These are phyloP conservation scores for Emys orbicularis DNA, from an alignment of 2,797 vertebrate genomes.

Conservation along the genomic window DNA sequence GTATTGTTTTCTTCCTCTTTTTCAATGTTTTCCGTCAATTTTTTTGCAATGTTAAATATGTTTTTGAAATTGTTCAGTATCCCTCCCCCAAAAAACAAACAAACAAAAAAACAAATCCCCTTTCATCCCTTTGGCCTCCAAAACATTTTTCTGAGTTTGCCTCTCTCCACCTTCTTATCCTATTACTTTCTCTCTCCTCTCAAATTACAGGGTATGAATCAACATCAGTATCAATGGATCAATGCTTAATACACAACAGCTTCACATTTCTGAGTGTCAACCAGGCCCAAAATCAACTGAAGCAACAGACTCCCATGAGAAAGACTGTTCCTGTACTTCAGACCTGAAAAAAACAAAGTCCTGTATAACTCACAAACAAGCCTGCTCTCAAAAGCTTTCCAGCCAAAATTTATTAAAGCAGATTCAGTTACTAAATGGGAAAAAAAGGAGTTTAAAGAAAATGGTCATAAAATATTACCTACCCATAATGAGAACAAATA, in stretches of 20 bases:
- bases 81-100: too few relatives aligned
- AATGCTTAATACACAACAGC: neutral
- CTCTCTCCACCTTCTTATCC: neutral
- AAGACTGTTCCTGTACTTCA: neutral
- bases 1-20: neutral
- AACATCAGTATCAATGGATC: neutral
- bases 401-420: neutral
- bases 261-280: neutral
- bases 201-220: neutral
- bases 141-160: neutral
- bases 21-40: neutral
- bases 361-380: neutral
- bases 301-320: neutral
- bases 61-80: neutral
- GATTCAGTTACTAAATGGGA: neutral
- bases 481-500: neutral
- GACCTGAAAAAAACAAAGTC: neutral
- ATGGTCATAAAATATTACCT: neutral
- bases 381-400: neutral
- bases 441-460: neutral
- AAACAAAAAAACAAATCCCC: neutral
- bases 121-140: neutral
- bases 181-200: neutral
- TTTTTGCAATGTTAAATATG: neutral
- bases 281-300: neutral